Percentiles rank a stretch among this genome's conserved stretches.
Evolutionary conservation across 2,797 vertebrate genomes (phyloP).

Genomic region (Galago senegalensis): DNA sequence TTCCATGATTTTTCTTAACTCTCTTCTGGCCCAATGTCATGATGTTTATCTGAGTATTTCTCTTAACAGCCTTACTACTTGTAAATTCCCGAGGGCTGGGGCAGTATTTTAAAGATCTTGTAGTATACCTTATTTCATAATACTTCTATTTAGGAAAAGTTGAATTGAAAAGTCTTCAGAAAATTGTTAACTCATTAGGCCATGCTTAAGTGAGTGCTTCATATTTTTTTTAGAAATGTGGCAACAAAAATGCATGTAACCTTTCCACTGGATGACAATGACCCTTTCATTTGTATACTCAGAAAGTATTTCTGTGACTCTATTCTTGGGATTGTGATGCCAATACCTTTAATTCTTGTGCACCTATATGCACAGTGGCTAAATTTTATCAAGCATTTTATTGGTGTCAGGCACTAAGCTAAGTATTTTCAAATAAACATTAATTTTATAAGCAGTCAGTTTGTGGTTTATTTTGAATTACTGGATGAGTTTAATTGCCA

Average conservation of each 20-base stretch:
- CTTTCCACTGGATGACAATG: neutral
- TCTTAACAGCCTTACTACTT: neutral
- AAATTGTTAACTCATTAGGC: neutral
- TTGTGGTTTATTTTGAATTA: slow-evolving; percentile 45
- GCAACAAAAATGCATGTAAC: neutral
- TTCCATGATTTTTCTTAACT: neutral
- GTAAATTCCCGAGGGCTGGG: neutral
- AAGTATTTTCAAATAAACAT: slow-evolving; percentile 63
- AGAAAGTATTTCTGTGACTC: neutral
- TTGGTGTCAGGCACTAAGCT: slow-evolving; percentile 36
- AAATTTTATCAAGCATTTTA: slow-evolving; percentile 34
- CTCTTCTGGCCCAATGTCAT: neutral
- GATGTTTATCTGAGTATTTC: neutral
- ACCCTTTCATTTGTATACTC: neutral
- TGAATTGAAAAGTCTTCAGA: neutral
- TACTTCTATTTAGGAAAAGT: neutral
- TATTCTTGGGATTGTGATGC: neutral
- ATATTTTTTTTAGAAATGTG: slow-evolving; percentile 35
- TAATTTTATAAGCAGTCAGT: neutral
- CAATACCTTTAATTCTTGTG: neutral
- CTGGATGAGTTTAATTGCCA: slow-evolving; percentile 1
- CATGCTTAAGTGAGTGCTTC: neutral
- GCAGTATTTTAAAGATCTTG: neutral
- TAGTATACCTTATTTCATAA: neutral
- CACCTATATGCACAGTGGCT: neutral